Evolutionary conservation across 2,888 invertebrate genomes (phyloP).

Genomic region (Eueremaeus valkanovi): DNA sequence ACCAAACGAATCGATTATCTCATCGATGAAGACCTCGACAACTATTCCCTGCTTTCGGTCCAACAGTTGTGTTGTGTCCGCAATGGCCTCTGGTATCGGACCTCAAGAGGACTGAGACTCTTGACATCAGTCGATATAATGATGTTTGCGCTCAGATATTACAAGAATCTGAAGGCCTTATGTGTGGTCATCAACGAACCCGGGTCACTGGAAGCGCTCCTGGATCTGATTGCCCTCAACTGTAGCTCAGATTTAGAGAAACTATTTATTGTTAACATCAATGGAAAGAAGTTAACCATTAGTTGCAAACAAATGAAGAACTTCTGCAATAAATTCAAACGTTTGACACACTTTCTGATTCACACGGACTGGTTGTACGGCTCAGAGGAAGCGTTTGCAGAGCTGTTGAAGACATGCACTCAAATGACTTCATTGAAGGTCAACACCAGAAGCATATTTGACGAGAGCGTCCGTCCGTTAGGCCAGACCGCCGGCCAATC

Average conservation of each 20-base stretch:
- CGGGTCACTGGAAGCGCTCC: background rate
- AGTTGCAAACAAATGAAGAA: background rate
- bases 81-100: background rate
- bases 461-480: background rate
- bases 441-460: background rate
- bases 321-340: background rate
- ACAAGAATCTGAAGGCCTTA: background rate
- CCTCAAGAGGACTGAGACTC: background rate
- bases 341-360: constrained; percentile 3
- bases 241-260: background rate
- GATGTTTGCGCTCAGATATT: background rate
- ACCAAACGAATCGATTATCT: background rate
- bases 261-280: background rate
- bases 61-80: background rate
- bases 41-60: background rate
- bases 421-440: background rate
- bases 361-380: background rate
- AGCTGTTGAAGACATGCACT: background rate
- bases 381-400: background rate
- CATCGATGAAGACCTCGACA: background rate
- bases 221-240: background rate
- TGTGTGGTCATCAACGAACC: background rate
- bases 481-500: no score
- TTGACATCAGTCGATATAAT: background rate
- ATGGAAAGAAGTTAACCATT: background rate